Evolutionary conservation across 2,888 invertebrate genomes (phyloP).

Genomic region (Drosophila neotestacea): DNA sequence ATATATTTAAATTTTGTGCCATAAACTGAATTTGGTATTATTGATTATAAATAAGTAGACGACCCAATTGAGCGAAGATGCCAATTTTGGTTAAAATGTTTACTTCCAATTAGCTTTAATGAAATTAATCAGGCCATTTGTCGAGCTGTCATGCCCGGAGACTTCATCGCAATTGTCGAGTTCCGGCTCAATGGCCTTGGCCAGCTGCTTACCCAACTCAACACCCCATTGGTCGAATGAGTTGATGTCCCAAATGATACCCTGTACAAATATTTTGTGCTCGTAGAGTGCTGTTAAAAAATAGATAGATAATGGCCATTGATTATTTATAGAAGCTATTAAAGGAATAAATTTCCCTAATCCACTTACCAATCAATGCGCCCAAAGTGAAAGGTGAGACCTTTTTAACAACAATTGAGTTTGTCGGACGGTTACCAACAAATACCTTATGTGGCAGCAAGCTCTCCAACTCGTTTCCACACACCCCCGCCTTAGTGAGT

Average conservation of each 20-base stretch:
- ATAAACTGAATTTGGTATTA: slow-evolving; percentile 36
- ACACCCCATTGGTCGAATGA: slow-evolving; percentile 99
- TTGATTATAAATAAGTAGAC: slow-evolving; percentile 38
- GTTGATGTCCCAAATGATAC: slow-evolving; percentile 99
- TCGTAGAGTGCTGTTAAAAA: slow-evolving; percentile 94
- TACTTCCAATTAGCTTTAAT: slow-evolving; percentile 89
- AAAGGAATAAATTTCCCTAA: no score
- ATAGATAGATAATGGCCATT: not conserved
- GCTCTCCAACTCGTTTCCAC: slow-evolving; percentile 90
- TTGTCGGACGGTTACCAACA: slow-evolving; percentile 98
- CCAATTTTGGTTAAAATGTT: slow-evolving; percentile 19
- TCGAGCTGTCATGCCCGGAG: slow-evolving; percentile 94
- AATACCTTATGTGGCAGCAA: slow-evolving; percentile 98
- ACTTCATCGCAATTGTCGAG: slow-evolving; percentile 89
- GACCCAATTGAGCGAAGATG: slow-evolving; percentile 23
- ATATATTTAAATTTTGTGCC: slow-evolving; percentile 52
- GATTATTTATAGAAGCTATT: not conserved
- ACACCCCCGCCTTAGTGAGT: slow-evolving; percentile 91
- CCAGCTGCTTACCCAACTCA: slow-evolving; percentile 98
- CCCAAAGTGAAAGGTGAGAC: slow-evolving; percentile 97
- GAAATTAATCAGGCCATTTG: slow-evolving; percentile 98
- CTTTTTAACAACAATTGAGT: slow-evolving; percentile 96
- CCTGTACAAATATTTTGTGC: slow-evolving; percentile 99
- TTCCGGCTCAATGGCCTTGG: slow-evolving; percentile 99
- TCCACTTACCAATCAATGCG: slow-evolving; percentile 92